Evolutionary conservation across 2,797 vertebrate genomes (phyloP).

Genomic region (Crax fasciolata): DNA sequence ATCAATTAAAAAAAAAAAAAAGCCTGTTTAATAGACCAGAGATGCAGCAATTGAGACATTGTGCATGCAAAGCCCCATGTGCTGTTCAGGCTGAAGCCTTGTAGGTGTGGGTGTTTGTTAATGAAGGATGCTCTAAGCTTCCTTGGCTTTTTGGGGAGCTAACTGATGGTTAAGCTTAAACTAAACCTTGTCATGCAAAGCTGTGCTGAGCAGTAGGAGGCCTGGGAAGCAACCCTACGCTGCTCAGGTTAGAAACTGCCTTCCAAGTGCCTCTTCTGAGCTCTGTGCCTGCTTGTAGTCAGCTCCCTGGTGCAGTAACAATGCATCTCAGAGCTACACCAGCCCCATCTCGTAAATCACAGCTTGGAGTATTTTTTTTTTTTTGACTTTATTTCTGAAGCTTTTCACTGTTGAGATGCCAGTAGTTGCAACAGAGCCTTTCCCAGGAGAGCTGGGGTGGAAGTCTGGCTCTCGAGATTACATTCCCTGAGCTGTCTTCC

Average conservation of each 20-base stretch:
- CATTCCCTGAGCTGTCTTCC: background rate
- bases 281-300: background rate
- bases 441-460: conserved; percentile 10
- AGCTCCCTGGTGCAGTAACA: background rate
- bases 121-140: background rate
- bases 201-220: background rate
- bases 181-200: no score
- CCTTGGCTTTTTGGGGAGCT: background rate
- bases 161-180: background rate
- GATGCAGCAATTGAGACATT: accelerated
- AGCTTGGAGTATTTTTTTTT: background rate
- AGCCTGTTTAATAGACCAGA: background rate
- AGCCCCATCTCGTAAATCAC: background rate
- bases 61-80: background rate
- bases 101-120: background rate
- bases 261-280: background rate
- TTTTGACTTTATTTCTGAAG: background rate
- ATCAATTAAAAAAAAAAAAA: background rate
- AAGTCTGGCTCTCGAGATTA: background rate
- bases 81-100: background rate
- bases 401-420: background rate
- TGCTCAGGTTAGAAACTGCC: background rate
- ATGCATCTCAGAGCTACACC: accelerated
- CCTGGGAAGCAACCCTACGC: background rate
- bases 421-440: background rate